A percentile compares a stretch with the other conserved stretches of the same genome.
These are phyloP conservation scores for Neodiprion pinetum DNA, from an alignment of 1,140 invertebrate genomes.

Conservation along the genomic window DNA sequence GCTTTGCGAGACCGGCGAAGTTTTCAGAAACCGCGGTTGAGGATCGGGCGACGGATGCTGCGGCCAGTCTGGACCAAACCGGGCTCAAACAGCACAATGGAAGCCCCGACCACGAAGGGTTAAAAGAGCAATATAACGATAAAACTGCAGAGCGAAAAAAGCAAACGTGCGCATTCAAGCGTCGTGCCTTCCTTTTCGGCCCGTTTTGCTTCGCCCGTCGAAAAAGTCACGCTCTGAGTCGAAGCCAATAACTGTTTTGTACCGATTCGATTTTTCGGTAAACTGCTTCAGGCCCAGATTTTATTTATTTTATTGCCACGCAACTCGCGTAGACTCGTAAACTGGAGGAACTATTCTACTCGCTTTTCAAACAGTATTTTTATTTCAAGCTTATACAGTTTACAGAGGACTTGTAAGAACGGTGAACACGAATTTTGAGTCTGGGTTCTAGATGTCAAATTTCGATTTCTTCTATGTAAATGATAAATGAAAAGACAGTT, in stretches of 20 bases:
- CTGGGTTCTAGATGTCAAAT: too few relatives aligned
- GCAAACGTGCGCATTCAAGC: constrained; percentile 21
- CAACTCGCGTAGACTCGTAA: too few relatives aligned
- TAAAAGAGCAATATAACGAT: constrained; percentile 36
- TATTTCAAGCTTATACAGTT: too few relatives aligned
- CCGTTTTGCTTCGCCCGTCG: constrained; percentile 35
- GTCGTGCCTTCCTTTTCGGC: constrained; percentile 21
- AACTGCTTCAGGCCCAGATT: constrained; percentile 11
- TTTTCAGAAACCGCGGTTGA: not conserved
- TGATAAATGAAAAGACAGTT: too few relatives aligned
- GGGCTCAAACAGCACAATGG: not conserved
- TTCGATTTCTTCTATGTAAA: too few relatives aligned
- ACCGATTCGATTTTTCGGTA: constrained; percentile 10
- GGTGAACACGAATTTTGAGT: too few relatives aligned
- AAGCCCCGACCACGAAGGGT: constrained; percentile 18
- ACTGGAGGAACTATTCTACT: too few relatives aligned
- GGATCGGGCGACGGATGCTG: not conserved
- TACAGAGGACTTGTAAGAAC: too few relatives aligned
- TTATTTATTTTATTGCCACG: not conserved
- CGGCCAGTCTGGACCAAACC: not conserved
- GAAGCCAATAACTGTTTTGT: not conserved
- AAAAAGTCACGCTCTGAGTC: not conserved
- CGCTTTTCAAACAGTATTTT: too few relatives aligned
- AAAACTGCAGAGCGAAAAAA: constrained; percentile 20
- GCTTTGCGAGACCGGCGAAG: not conserved